These are phyloP conservation scores for Thalassarche chlororhynchos DNA, from an alignment of 2,113 vertebrate genomes.

Conservation along the genomic window DNA sequence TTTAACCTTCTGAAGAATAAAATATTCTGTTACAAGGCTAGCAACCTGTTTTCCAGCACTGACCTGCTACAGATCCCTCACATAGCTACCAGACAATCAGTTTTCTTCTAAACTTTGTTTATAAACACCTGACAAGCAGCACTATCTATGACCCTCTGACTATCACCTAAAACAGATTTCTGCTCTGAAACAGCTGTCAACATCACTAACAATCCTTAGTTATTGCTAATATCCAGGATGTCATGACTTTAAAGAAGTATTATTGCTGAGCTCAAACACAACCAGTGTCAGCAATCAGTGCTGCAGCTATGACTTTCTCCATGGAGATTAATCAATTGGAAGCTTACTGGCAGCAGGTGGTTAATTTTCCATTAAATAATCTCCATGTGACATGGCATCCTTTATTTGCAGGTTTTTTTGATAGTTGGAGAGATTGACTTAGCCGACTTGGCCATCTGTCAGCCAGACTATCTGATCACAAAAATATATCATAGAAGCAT, in stretches of 20 bases:
- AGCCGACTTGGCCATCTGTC: background rate
- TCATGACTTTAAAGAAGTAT: background rate
- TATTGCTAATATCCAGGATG: background rate
- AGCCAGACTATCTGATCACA: background rate
- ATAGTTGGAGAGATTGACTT: background rate
- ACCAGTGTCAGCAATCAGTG: background rate
- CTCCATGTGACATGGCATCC: background rate
- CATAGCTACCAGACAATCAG: background rate
- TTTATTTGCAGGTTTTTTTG: background rate
- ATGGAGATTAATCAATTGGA: background rate
- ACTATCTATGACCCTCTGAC: background rate
- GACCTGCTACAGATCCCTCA: background rate
- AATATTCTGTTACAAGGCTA: background rate
- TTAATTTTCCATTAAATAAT: constrained; percentile 14
- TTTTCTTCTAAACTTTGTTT: background rate
- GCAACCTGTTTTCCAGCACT: background rate
- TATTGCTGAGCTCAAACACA: background rate
- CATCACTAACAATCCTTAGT: background rate
- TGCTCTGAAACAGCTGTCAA: background rate
- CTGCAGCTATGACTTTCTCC: background rate
- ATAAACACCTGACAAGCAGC: background rate
- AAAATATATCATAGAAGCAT: background rate
- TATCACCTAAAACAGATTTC: background rate
- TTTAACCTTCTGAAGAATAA: background rate
- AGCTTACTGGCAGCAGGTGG: background rate